Conservation (phyloP, 2,113 vertebrate species). For the Apeltes quadracus region DNA sequence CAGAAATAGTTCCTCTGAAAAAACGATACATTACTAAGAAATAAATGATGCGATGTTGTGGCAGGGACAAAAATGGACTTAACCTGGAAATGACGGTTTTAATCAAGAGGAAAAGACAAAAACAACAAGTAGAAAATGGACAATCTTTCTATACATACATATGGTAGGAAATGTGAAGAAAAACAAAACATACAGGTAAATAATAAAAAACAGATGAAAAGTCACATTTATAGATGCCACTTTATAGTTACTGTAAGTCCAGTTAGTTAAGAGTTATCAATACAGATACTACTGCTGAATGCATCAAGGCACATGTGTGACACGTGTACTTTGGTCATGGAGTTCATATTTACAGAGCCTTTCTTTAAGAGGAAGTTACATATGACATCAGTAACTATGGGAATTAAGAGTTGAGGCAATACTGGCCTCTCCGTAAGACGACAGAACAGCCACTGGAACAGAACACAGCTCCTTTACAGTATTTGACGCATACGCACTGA, state of each 20-base stretch:
- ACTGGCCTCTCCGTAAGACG: constrained; percentile 59
- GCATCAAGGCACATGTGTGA: constrained; percentile 74
- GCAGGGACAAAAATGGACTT: neutral
- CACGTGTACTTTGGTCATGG: constrained; percentile 76
- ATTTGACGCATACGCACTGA: constrained; percentile 34
- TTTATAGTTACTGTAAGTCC: constrained; percentile 69
- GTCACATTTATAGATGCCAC: constrained; percentile 63
- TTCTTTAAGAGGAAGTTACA: constrained; percentile 66
- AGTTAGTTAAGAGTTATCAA: constrained; percentile 76
- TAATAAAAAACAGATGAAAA: constrained; percentile 62
- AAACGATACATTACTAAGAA: neutral
- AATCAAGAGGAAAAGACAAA: constrained; percentile 72
- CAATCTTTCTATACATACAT: constrained; percentile 78
- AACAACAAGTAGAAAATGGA: constrained; percentile 77
- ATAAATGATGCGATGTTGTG: neutral
- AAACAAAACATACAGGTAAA: constrained; percentile 61
- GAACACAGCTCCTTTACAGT: constrained; percentile 75
- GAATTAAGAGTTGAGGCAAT: constrained; percentile 68
- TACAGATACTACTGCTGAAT: constrained; percentile 71
- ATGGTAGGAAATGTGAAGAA: constrained; percentile 65
- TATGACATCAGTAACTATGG: constrained; percentile 62
- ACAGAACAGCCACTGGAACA: constrained; percentile 46
- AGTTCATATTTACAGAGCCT: constrained; percentile 77
- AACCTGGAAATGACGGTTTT: constrained; percentile 61
- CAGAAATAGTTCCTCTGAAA: too few relatives aligned